A percentile compares a stretch with the other conserved stretches of the same genome.
phyloP scores from a whole-genome alignment of 2,113 vertebrate genomes.

The Ameiurus melas region DNA sequence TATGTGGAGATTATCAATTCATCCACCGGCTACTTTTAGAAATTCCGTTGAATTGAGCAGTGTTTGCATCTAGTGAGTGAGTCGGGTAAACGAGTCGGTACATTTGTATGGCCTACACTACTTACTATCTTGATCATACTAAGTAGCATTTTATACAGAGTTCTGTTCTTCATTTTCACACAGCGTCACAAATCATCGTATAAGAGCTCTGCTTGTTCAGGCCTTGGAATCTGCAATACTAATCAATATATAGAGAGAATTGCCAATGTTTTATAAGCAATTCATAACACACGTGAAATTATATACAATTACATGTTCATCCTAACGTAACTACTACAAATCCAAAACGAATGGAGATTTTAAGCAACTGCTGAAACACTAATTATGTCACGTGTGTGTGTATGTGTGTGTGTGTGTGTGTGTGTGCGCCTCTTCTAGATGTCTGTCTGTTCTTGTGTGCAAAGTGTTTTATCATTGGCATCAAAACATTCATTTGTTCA shows the following conservation, averaged over 20 bases:
- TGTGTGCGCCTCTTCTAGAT: constrained; percentile 12
- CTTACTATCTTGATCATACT: background rate
- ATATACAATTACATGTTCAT: constrained; percentile 23
- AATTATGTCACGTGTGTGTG: constrained; percentile 18
- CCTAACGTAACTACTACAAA: background rate
- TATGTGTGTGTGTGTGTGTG: no score
- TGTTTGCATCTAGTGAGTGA: background rate
- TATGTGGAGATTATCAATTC: constrained; percentile 9
- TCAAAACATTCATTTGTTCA: constrained; percentile 22
- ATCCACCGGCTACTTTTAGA: background rate
- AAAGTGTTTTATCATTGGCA: constrained; percentile 26
- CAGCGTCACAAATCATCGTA: constrained; percentile 3
- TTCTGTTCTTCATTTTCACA: constrained; percentile 17
- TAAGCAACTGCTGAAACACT: constrained; percentile 8
- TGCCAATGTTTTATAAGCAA: constrained; percentile 29
- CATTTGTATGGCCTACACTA: constrained; percentile 1
- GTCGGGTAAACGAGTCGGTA: constrained; percentile 12
- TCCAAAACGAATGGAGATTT: constrained; percentile 4
- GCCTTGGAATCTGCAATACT: constrained; percentile 32
- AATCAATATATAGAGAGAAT: constrained; percentile 3
- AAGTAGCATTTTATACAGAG: constrained; percentile 17
- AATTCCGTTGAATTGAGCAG: background rate
- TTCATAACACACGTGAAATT: constrained; percentile 3
- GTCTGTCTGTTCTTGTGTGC: constrained; percentile 26
- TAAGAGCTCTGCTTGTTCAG: constrained; percentile 18